Percentiles rank a stretch among this genome's conserved stretches.
These are phyloP conservation scores for Alligator mississippiensis DNA, from an alignment of 2,113 vertebrate species.

Conservation along the genomic window DNA sequence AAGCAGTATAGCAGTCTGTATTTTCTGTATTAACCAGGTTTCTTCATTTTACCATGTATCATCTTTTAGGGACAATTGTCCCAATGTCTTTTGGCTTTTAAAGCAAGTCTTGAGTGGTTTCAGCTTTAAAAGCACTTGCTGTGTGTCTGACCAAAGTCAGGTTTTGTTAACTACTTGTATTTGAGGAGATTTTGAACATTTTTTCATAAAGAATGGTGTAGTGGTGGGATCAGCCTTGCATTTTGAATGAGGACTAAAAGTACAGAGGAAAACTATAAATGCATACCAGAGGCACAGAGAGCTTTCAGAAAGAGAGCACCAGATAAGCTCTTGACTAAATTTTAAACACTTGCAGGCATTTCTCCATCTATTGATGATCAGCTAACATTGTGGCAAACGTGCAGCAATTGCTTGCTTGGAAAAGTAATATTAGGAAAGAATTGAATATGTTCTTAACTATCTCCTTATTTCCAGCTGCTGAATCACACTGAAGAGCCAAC, in stretches of 20 bases:
- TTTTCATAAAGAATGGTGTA: not conserved
- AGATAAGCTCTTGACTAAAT: not conserved
- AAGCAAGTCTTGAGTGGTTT: not conserved
- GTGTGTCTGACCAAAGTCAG: slow-evolving; percentile 44
- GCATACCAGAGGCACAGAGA: not conserved
- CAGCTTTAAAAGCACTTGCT: slow-evolving; percentile 39
- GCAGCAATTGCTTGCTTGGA: not conserved
- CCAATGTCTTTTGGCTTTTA: not conserved
- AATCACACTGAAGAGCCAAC: not conserved
- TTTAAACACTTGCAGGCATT: not conserved
- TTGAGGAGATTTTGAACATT: slow-evolving; percentile 35
- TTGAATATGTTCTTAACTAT: not conserved
- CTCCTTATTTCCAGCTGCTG: not conserved
- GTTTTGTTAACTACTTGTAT: slow-evolving; percentile 25
- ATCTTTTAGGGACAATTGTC: not conserved
- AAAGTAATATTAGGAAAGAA: not conserved
- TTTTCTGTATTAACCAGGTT: not conserved
- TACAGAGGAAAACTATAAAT: not conserved
- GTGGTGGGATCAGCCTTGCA: not conserved
- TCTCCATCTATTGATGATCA: not conserved
- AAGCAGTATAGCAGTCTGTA: not conserved
- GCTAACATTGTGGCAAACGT: not conserved
- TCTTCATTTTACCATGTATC: not conserved
- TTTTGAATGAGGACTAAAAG: slow-evolving; percentile 26
- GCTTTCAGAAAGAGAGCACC: slow-evolving; percentile 8